phyloP scores from a whole-genome alignment of 2,113 vertebrate genomes.

The Sinocyclocheilus grahami region DNA sequence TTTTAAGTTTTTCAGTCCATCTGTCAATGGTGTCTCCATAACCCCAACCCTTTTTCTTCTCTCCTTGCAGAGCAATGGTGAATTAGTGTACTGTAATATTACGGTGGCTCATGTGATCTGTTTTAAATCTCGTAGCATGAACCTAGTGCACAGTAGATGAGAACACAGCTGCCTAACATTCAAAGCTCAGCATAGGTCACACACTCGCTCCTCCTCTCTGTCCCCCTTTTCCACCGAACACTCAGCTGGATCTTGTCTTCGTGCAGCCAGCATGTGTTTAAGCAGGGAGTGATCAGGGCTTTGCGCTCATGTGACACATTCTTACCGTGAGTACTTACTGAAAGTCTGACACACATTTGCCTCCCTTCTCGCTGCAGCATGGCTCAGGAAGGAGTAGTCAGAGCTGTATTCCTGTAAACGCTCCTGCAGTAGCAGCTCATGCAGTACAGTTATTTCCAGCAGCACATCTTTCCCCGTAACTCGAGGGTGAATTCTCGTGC shows the following conservation, averaged over 20 bases:
- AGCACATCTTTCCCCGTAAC: background rate
- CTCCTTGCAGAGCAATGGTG: constrained; percentile 42
- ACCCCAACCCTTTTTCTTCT: background rate
- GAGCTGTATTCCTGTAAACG: constrained; percentile 53
- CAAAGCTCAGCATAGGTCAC: constrained; percentile 7
- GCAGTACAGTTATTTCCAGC: background rate
- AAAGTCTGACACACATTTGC: constrained; percentile 59
- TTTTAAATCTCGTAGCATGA: constrained; percentile 36
- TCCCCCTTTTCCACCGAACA: constrained; percentile 27
- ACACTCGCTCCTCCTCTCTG: constrained; percentile 10
- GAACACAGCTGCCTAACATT: constrained; percentile 34
- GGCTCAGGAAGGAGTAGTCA: constrained; percentile 56
- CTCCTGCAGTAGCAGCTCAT: background rate
- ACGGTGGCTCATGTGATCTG: constrained; percentile 45
- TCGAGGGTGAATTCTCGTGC: constrained; percentile 59
- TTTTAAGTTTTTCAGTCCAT: background rate
- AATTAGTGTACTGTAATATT: constrained; percentile 64
- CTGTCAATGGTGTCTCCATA: background rate
- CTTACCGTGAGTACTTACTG: constrained; percentile 49
- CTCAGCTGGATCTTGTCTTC: constrained; percentile 30
- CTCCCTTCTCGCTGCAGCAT: constrained; percentile 37
- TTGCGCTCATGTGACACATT: constrained; percentile 49
- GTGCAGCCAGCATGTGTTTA: constrained; percentile 5
- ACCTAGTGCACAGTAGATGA: constrained; percentile 36
- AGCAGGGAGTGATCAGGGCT: constrained; percentile 38